These are phyloP conservation scores for Borostomias antarcticus DNA, from an alignment of 2,797 vertebrate genomes.

Conservation along the genomic window DNA sequence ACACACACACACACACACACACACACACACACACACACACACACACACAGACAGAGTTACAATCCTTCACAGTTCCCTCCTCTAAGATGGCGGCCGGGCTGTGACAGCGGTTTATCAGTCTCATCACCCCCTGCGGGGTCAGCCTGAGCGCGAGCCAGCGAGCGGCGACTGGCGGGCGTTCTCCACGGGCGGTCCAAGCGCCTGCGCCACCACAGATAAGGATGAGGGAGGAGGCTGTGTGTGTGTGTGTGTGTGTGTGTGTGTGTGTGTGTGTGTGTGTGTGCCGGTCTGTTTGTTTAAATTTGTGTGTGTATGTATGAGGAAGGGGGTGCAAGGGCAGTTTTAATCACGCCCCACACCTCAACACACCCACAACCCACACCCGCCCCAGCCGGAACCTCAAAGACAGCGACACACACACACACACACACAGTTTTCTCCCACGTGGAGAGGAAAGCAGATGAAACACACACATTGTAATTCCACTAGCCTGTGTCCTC, in stretches of 20 bases:
- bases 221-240: not conserved
- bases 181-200: constrained; percentile 16
- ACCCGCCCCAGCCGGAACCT: too few relatives aligned
- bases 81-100: not conserved
- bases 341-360: too few relatives aligned
- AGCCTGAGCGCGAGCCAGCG: constrained; percentile 7
- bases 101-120: constrained; percentile 23
- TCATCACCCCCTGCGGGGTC: constrained; percentile 33
- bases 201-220: constrained; percentile 34
- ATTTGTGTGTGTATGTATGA: too few relatives aligned
- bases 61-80: not conserved
- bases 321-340: too few relatives aligned
- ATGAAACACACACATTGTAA: too few relatives aligned
- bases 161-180: not conserved
- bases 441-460: too few relatives aligned
- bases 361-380: too few relatives aligned
- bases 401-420: too few relatives aligned
- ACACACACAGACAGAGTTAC: too few relatives aligned
- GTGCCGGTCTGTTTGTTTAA: not conserved
- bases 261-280: not conserved
- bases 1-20: too few relatives aligned
- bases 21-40: not conserved
- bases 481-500: too few relatives aligned
- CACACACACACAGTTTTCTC: too few relatives aligned
- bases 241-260: not conserved